Evolutionary conservation across 1,140 invertebrate species (phyloP).

Genomic region (Drosophila albomicans): DNA sequence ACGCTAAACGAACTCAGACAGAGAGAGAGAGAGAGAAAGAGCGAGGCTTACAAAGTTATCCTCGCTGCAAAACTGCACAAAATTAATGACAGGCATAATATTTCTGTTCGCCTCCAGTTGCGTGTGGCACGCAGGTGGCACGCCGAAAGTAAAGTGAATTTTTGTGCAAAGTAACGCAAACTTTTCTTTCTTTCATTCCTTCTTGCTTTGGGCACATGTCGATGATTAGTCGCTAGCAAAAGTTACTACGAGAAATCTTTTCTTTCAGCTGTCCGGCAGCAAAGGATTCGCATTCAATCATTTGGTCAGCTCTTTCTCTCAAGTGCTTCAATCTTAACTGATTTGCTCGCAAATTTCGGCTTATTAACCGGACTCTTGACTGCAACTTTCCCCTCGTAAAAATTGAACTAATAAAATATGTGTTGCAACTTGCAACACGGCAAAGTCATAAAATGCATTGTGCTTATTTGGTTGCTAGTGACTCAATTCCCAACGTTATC

Average conservation of each 20-base stretch:
- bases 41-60: neutral
- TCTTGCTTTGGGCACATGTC: conserved; percentile 32
- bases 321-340: neutral
- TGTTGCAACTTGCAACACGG: conserved; percentile 41
- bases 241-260: neutral
- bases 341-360: conserved; percentile 9
- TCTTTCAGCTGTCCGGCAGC: neutral
- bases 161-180: conserved; percentile 20
- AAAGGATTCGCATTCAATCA: conserved; percentile 31
- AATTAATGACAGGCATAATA: conserved; percentile 52
- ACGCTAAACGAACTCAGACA: conserved; percentile 26
- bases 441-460: conserved; percentile 66
- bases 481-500: neutral
- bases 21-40: neutral
- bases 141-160: conserved; percentile 38
- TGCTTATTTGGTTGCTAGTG: conserved; percentile 52
- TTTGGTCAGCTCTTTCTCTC: neutral
- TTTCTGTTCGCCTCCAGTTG: conserved; percentile 30
- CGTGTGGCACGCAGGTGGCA: conserved; percentile 41
- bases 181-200: conserved; percentile 10
- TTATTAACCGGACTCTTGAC: conserved; percentile 38
- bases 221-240: conserved; percentile 25
- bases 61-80: conserved; percentile 38
- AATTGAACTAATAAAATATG: conserved; percentile 49
- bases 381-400: conserved; percentile 28